Evolutionary conservation across 1,140 invertebrate genomes (phyloP).

Genomic region (Sarcophaga peregrina): DNA sequence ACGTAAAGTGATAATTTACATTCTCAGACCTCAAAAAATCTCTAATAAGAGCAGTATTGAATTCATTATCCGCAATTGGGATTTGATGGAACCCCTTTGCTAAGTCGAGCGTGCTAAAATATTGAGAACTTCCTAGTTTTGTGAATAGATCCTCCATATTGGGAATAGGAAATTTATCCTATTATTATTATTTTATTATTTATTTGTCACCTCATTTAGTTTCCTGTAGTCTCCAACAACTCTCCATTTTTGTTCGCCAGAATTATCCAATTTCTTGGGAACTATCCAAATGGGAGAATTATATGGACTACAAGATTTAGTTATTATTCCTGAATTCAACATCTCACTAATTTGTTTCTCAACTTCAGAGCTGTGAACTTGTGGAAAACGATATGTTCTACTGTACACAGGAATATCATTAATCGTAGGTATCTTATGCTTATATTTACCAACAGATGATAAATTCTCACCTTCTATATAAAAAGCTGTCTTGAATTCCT

Average conservation of each 20-base stretch:
- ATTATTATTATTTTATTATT: background rate
- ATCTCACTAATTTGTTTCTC: too few species aligned
- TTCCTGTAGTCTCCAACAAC: slow-evolving; percentile 64
- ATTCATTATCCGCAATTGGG: slow-evolving; percentile 38
- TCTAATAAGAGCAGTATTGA: slow-evolving; percentile 11
- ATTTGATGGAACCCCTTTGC: slow-evolving; percentile 61
- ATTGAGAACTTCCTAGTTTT: slow-evolving; percentile 57
- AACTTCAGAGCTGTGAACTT: background rate
- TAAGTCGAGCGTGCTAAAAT: slow-evolving; percentile 58
- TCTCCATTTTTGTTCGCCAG: slow-evolving; percentile 63
- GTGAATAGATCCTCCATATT: slow-evolving; percentile 62
- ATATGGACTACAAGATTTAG: slow-evolving; percentile 51
- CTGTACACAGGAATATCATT: slow-evolving; percentile 5
- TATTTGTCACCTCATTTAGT: slow-evolving; percentile 60
- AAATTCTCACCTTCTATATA: slow-evolving; percentile 4
- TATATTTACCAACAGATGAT: background rate
- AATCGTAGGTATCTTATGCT: background rate
- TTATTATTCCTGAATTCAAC: background rate
- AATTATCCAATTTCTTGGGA: slow-evolving; percentile 63
- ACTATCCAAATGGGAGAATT: slow-evolving; percentile 63
- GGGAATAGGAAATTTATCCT: slow-evolving; percentile 69
- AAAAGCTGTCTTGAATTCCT: background rate
- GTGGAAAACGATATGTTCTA: background rate
- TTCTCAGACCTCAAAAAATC: background rate
- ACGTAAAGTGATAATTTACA: background rate